Evolutionary conservation across 1,140 invertebrate species (phyloP).

Genomic region (Piezodorus guildinii): DNA sequence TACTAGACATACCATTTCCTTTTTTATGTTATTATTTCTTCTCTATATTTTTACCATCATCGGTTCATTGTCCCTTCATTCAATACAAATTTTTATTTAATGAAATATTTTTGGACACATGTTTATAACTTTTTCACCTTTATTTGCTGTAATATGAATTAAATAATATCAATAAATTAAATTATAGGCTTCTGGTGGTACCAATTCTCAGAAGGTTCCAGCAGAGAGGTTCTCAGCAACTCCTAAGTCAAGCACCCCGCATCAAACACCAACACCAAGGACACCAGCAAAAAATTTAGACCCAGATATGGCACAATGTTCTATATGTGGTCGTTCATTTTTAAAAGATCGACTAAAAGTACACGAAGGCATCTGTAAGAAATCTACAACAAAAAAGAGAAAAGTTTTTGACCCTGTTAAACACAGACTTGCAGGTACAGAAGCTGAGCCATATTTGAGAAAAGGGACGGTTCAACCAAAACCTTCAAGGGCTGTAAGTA

Average conservation of each 20-base stretch:
- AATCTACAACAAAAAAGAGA: slow-evolving; percentile 60
- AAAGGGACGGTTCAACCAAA: slow-evolving; percentile 29
- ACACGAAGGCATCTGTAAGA: slow-evolving; percentile 72
- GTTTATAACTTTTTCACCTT: too few species aligned
- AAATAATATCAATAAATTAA: not conserved
- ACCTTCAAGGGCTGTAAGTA: not conserved
- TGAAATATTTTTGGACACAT: too few species aligned
- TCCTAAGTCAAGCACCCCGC: too few species aligned
- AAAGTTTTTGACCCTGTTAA: slow-evolving; percentile 79
- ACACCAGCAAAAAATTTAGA: not conserved
- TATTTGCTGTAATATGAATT: too few species aligned
- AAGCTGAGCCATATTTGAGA: slow-evolving; percentile 61
- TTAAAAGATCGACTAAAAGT: slow-evolving; percentile 61
- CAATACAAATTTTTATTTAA: too few species aligned
- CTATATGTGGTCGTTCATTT: slow-evolving; percentile 60
- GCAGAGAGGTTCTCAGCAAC: too few species aligned
- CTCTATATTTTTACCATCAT: too few species aligned
- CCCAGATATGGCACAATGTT: slow-evolving; percentile 33
- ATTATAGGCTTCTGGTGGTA: not conserved
- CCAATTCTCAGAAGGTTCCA: not conserved
- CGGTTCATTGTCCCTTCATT: too few species aligned
- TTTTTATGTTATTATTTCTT: too few species aligned
- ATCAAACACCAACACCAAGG: not conserved
- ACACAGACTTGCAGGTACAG: slow-evolving; percentile 74
- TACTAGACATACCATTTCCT: too few species aligned